phyloP scores from a whole-genome alignment of 2,888 invertebrate genomes.

The Meloe dianella region DNA sequence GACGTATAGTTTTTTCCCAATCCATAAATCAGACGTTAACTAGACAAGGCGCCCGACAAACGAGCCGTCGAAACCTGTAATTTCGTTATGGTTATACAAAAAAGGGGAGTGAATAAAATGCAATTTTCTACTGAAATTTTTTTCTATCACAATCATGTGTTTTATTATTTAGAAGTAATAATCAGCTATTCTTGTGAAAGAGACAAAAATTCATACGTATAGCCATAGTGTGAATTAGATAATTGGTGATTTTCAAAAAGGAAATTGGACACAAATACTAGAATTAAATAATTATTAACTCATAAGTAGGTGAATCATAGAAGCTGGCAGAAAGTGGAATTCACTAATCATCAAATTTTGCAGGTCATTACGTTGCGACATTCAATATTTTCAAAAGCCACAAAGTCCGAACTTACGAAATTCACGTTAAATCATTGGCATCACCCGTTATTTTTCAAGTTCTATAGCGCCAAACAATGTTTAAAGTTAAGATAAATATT shows the following conservation, averaged over 20 bases:
- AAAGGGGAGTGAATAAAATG: slow-evolving; percentile 17
- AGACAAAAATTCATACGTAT: not conserved
- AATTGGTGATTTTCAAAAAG: not conserved
- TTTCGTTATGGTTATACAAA: slow-evolving; percentile 40
- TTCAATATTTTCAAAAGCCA: too few relatives aligned
- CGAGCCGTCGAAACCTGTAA: slow-evolving; percentile 56
- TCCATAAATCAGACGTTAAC: slow-evolving; percentile 56
- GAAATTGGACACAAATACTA: not conserved
- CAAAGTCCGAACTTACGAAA: too few relatives aligned
- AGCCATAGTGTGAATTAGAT: not conserved
- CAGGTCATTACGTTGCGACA: too few relatives aligned
- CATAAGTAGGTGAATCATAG: not conserved
- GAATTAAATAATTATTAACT: not conserved
- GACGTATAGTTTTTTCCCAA: slow-evolving; percentile 15
- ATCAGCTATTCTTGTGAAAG: not conserved
- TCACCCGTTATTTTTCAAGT: not conserved
- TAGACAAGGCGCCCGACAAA: slow-evolving; percentile 59
- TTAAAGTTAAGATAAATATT: too few relatives aligned
- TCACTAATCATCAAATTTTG: too few relatives aligned
- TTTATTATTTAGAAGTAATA: not conserved
- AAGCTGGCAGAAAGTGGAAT: too few relatives aligned
- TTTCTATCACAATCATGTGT: not conserved
- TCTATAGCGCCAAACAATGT: too few relatives aligned
- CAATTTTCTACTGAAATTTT: not conserved
- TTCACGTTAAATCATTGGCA: too few relatives aligned